Evolutionary conservation across 2,113 vertebrate genomes (phyloP).

Genomic region (Melanotaenia duboulayi): DNA sequence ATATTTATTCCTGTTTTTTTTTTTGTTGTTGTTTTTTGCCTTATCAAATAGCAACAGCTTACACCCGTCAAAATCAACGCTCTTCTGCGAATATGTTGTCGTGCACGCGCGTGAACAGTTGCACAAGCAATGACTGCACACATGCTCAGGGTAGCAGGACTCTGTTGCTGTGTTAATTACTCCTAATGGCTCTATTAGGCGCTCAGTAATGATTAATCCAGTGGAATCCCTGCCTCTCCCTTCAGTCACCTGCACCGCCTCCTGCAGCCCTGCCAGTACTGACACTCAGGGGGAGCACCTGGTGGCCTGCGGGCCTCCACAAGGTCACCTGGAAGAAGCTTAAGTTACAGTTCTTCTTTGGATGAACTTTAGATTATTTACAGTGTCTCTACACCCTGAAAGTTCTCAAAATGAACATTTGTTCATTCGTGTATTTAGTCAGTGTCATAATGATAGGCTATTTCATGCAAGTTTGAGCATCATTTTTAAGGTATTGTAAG

Average conservation of each 20-base stretch:
- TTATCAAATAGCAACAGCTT: constrained; percentile 51
- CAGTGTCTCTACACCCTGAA: neutral
- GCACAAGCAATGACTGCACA: constrained; percentile 28
- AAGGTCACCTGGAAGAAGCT: constrained; percentile 61
- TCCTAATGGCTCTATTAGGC: constrained; percentile 76
- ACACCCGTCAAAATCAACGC: constrained; percentile 49
- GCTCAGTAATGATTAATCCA: constrained; percentile 72
- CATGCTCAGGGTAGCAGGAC: constrained; percentile 47
- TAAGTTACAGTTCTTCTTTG: neutral
- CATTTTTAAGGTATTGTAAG: neutral
- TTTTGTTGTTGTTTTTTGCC: neutral
- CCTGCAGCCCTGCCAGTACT: constrained; percentile 21
- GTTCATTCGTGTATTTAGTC: no score
- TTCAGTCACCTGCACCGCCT: constrained; percentile 60
- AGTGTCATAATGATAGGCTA: neutral
- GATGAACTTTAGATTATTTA: neutral
- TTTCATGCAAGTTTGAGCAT: neutral
- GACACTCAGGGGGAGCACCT: constrained; percentile 21
- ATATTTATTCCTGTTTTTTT: constrained; percentile 27
- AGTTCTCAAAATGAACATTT: no score
- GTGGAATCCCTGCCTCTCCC: constrained; percentile 59
- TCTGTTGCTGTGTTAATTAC: constrained; percentile 75
- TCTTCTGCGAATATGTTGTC: neutral
- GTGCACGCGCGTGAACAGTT: neutral
- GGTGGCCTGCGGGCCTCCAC: constrained; percentile 42